Evolutionary conservation across 2,797 vertebrate genomes (phyloP).

Genomic region (Parambassis ranga): DNA sequence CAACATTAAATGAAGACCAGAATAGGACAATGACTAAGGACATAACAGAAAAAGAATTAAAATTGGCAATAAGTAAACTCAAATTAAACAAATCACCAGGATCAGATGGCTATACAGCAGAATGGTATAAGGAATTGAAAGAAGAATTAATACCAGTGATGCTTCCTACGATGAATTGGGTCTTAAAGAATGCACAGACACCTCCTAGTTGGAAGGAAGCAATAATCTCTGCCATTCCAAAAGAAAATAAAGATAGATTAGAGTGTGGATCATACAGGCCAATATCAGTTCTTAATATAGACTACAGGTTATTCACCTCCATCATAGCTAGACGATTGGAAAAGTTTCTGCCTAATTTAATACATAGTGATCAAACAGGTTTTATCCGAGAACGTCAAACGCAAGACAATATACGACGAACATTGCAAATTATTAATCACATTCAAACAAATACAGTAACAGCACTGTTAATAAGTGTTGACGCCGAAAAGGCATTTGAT

Average conservation of each 20-base stretch:
- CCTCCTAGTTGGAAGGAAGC: background rate
- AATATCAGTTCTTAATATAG: background rate
- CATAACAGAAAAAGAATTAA: constrained; percentile 5
- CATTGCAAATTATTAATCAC: background rate
- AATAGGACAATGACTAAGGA: background rate
- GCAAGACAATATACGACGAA: background rate
- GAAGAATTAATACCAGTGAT: background rate
- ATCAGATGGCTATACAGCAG: background rate
- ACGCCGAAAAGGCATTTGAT: background rate
- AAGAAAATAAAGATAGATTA: background rate
- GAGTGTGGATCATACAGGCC: background rate
- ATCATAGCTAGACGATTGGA: background rate
- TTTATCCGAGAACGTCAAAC: background rate
- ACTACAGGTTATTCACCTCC: background rate
- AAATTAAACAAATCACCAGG: background rate
- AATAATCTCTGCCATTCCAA: background rate
- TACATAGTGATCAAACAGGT: background rate
- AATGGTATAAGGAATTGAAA: background rate
- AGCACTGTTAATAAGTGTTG: background rate
- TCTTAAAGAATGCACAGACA: background rate
- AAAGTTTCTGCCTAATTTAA: background rate
- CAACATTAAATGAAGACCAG: constrained; percentile 10
- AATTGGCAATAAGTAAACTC: background rate
- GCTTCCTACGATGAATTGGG: constrained; percentile 1
- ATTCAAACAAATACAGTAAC: background rate